Evolutionary conservation across 2,888 invertebrate species (phyloP).

Genomic region (Brenthis ino): DNA sequence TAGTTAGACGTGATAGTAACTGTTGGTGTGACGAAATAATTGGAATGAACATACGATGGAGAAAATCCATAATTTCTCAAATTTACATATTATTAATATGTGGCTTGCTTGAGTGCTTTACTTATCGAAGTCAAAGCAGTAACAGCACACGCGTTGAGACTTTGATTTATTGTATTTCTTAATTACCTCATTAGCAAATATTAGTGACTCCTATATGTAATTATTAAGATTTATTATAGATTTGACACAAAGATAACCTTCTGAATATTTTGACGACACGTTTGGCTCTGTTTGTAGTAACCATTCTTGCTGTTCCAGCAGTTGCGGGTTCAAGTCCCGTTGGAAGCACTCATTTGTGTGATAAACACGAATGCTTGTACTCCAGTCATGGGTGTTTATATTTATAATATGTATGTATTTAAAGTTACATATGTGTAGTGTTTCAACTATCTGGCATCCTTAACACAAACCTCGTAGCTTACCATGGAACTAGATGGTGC

Average conservation of each 20-base stretch:
- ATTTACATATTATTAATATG: constrained; percentile 20
- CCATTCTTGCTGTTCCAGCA: no score
- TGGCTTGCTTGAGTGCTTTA: constrained; percentile 11
- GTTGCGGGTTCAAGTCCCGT: no score
- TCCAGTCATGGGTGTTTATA: no score
- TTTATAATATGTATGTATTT: no score
- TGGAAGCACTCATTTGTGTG: no score
- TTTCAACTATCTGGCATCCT: no score
- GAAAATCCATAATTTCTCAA: constrained; percentile 18
- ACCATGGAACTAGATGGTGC: no score
- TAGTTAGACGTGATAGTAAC: not conserved
- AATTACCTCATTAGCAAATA: constrained; percentile 15
- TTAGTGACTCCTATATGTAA: not conserved
- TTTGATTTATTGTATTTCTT: constrained; percentile 15
- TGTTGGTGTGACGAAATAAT: constrained; percentile 3
- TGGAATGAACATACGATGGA: constrained; percentile 10
- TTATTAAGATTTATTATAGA: not conserved
- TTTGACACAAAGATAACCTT: not conserved
- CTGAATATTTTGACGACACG: no score
- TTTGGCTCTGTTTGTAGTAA: no score
- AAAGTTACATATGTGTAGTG: no score
- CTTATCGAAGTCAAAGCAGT: not conserved
- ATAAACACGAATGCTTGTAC: no score
- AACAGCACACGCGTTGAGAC: constrained; percentile 6
- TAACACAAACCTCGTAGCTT: no score